Conservation (phyloP, 1,140 invertebrate species). For the Tribolium madens region DNA sequence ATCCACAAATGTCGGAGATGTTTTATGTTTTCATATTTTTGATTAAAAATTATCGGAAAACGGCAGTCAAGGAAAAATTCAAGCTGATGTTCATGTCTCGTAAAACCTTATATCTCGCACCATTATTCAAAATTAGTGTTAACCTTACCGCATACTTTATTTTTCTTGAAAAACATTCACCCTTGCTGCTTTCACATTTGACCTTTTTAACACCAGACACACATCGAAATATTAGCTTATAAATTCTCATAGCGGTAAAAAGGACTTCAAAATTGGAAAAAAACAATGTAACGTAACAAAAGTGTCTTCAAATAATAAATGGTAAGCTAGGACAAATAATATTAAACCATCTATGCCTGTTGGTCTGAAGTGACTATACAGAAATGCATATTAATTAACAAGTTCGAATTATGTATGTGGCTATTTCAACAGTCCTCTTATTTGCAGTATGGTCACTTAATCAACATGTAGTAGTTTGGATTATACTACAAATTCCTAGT, state of each 20-base stretch:
- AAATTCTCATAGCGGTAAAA: neutral
- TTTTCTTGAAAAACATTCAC: neutral
- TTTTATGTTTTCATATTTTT: neutral
- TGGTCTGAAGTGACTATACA: too few relatives aligned
- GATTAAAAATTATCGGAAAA: neutral
- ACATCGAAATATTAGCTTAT: neutral
- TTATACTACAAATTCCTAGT: neutral
- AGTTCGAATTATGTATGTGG: neutral
- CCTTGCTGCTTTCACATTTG: neutral
- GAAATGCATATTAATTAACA: neutral
- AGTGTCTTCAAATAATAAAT: too few relatives aligned
- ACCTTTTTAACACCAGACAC: neutral
- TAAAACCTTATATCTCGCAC: neutral
- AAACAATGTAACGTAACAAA: too few relatives aligned
- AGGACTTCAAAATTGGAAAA: neutral
- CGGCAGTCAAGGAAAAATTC: neutral
- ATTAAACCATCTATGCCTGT: too few relatives aligned
- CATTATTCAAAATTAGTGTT: neutral
- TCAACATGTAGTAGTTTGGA: neutral
- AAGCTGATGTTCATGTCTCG: neutral
- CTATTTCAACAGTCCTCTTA: neutral
- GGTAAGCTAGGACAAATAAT: too few relatives aligned
- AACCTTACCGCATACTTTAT: neutral
- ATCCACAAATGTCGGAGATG: too few relatives aligned
- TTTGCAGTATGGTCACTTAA: neutral